These are phyloP conservation scores for Epinephelus lanceolatus DNA, from an alignment of 2,113 vertebrate species.

Conservation along the genomic window DNA sequence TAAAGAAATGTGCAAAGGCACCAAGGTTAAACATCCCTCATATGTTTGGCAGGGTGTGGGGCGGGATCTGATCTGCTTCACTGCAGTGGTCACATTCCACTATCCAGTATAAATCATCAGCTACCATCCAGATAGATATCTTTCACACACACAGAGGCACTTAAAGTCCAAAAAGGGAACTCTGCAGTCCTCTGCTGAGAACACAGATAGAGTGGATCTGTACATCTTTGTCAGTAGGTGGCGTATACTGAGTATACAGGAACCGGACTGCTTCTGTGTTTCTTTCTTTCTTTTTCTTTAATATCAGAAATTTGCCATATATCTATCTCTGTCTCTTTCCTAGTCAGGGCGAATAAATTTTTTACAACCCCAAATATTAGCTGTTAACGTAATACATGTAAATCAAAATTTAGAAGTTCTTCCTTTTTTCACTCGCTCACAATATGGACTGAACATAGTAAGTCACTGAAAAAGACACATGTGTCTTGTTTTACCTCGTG, in stretches of 20 bases:
- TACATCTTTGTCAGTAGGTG: not conserved
- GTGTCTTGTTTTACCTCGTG: slow-evolving; percentile 19
- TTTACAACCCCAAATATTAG: not conserved
- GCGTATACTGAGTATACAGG: not conserved
- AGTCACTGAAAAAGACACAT: not conserved
- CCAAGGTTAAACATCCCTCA: slow-evolving; percentile 16
- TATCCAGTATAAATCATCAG: slow-evolving; percentile 20
- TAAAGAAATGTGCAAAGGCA: slow-evolving; percentile 6
- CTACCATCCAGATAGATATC: slow-evolving; percentile 18
- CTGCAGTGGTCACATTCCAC: slow-evolving; percentile 20
- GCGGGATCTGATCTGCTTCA: slow-evolving; percentile 6
- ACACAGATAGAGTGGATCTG: not conserved
- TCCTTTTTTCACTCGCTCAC: not conserved
- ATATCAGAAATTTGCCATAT: not conserved
- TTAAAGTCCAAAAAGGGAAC: not conserved
- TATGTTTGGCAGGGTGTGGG: not conserved
- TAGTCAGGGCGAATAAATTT: not conserved
- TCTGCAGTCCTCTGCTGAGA: slow-evolving; percentile 13
- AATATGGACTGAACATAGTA: not conserved
- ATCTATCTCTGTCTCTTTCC: not conserved
- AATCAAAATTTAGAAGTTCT: not conserved
- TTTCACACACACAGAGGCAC: slow-evolving; percentile 1
- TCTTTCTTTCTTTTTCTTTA: not conserved
- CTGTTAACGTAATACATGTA: not conserved
- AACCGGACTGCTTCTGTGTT: not conserved